Percentiles rank a stretch among this genome's conserved stretches.
These are phyloP conservation scores for Sapajus apella DNA, from an alignment of 2,113 vertebrate genomes.

Conservation along the genomic window DNA sequence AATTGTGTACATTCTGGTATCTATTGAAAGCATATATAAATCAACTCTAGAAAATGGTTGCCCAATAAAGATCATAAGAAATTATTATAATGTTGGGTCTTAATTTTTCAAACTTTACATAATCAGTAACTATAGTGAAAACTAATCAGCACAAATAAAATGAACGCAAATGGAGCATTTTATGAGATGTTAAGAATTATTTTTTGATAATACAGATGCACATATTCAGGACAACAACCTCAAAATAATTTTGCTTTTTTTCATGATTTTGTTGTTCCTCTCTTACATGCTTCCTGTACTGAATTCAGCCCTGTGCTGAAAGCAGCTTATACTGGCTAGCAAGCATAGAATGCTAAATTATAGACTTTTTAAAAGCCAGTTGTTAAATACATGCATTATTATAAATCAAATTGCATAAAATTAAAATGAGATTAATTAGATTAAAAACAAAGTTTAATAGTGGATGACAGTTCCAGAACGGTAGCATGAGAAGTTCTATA, in stretches of 20 bases:
- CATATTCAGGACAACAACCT: conserved; percentile 38
- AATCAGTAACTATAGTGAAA: neutral
- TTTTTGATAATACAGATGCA: neutral
- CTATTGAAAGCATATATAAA: neutral
- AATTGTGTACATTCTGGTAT: neutral
- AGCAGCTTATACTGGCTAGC: neutral
- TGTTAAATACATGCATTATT: neutral
- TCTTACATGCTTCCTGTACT: conserved; percentile 43
- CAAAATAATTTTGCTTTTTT: conserved; percentile 35
- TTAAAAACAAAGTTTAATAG: neutral
- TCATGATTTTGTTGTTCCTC: neutral
- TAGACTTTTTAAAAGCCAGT: neutral
- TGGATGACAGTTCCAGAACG: neutral
- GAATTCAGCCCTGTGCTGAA: neutral
- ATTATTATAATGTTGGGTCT: neutral
- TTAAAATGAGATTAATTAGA: neutral
- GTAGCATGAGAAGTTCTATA: neutral
- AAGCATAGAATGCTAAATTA: neutral
- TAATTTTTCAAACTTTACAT: neutral
- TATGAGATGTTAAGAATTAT: conserved; percentile 42
- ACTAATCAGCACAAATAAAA: neutral
- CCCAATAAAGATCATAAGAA: neutral
- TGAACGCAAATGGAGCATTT: conserved; percentile 13
- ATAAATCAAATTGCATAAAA: neutral
- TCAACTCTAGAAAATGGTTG: neutral